Evolutionary conservation across 2,888 invertebrate genomes (phyloP), one percentile per base, ranked within the genome.

Genomic region (Tiliacea aurago): DNA sequence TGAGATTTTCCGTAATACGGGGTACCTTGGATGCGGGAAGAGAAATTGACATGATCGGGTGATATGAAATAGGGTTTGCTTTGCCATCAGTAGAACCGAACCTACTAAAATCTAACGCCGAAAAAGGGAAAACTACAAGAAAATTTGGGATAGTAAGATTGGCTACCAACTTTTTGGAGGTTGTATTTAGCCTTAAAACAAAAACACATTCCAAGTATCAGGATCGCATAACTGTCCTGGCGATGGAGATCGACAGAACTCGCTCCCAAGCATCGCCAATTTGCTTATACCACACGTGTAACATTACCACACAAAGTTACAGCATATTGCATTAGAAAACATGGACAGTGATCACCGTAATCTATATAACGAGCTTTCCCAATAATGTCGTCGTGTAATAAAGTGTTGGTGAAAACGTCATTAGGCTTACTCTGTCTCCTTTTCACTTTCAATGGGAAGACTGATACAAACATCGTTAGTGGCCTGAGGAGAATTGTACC

Each of bases 331-430:
- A 78, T 77, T 87, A 84, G 87, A 86, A 81, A 85, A 75, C 71
- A 80, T 72, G 66, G 64, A 41, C 63, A 77, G 55, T 70, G 73
- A 84, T 87, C 68, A 68, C 59, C 37, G 73, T 86, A 86, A 84
- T 87, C 73, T 76, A 75, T 77, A 73, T 84, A 82, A 86, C 76
- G 75, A 86, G 80, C 82, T 86, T 86, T 86, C 74, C 79, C 78
- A 76, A 80, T 87, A 78, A 87, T 74, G 75, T 80, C 10, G 59
- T 73, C 62, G 56, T 62, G 68, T 82, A 64, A 78, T 75, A 73
- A 58, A 72, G 59, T 71, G 62, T 51, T 61, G 79, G 81, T 69
- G 85, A 81, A 87, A 86, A 81, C 79, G 58, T 63, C 78, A 79
- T 86, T 87, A 86, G 73, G 56, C 70, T 55, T 65, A 65, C 63